A percentile compares a stretch with the other conserved stretches of the same genome.
Evolutionary conservation across 2,888 invertebrate genomes (phyloP).

Genomic region (Tenthredo distinguenda): DNA sequence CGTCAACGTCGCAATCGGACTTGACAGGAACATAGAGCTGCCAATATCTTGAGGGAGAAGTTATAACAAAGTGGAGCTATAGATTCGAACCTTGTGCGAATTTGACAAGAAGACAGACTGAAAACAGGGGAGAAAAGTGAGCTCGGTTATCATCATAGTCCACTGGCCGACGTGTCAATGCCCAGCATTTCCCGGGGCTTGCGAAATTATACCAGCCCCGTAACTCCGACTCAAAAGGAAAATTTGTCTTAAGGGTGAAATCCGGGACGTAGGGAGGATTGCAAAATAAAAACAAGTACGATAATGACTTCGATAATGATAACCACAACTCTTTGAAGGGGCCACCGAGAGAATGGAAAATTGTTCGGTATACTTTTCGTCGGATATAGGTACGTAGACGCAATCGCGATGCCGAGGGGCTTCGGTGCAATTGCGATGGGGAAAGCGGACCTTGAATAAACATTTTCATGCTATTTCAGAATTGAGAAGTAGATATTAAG

Average conservation of each 20-base stretch:
- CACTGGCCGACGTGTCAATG: background rate
- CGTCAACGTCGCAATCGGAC: background rate
- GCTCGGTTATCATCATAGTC: constrained; percentile 16
- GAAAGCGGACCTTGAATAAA: constrained; percentile 68
- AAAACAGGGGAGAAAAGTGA: background rate
- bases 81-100: background rate
- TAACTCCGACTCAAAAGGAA: background rate
- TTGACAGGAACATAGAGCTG: background rate
- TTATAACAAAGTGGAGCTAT: constrained; percentile 7
- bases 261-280: background rate
- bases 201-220: background rate
- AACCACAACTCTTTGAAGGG: constrained; percentile 44
- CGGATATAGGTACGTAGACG: background rate
- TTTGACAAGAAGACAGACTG: constrained; percentile 4
- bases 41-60: background rate
- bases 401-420: background rate
- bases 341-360: background rate
- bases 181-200: background rate
- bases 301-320: constrained; percentile 45
- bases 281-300: constrained; percentile 37
- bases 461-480: constrained; percentile 75
- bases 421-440: background rate
- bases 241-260: background rate
- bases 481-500: constrained; percentile 73
- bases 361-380: constrained; percentile 12